These are phyloP conservation scores for Lycopodina hypogea DNA, from an alignment of 37 sponge, comb jelly and placozoan species.

Conservation along the genomic window DNA sequence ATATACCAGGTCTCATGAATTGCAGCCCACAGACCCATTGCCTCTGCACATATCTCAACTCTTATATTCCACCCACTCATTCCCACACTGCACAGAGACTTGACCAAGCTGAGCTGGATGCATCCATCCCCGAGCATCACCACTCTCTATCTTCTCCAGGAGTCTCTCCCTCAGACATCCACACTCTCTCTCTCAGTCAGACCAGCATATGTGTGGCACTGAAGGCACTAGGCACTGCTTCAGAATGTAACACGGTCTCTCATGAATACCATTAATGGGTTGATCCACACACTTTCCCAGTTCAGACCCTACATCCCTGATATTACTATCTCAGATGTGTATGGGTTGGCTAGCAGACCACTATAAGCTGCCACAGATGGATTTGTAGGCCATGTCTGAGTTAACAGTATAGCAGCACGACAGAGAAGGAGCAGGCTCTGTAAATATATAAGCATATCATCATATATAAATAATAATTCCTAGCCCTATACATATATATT, in stretches of 20 bases:
- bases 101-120: background rate
- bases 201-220: background rate
- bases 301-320: background rate
- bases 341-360: conserved; percentile 17
- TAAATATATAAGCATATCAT: too few species aligned
- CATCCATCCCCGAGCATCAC: background rate
- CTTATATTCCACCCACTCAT: background rate
- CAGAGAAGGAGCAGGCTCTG: too few species aligned
- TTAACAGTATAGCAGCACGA: too few species aligned
- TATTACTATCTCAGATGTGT: conserved; percentile 7
- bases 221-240: conserved; percentile 65
- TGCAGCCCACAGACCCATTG: too few species aligned
- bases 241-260: conserved; percentile 62
- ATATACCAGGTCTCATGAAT: too few species aligned
- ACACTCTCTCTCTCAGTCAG: background rate
- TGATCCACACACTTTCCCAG: conserved; percentile 1
- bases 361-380: conserved; percentile 24
- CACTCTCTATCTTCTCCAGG: too few species aligned
- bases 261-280: conserved; percentile 51
- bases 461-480: too few species aligned
- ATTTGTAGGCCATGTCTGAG: background rate
- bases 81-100: background rate
- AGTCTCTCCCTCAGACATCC: too few species aligned
- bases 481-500: too few species aligned
- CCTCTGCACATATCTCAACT: too few species aligned